Conservation (phyloP, 2,888 invertebrate genomes). For the Melinaea menophilus region DNA sequence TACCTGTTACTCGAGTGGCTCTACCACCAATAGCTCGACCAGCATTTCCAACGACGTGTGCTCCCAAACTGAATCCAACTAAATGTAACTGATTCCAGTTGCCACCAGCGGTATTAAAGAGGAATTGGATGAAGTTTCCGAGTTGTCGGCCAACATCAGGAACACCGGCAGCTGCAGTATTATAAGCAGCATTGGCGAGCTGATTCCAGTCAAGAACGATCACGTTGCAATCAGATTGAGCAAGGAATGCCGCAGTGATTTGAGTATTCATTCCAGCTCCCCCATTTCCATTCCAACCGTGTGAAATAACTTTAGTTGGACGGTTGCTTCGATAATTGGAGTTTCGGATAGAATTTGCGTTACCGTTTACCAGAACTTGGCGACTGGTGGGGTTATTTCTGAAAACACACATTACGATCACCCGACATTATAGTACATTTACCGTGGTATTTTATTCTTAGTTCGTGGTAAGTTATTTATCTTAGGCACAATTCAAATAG, state of each 20-base stretch:
- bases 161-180: constrained; percentile 42
- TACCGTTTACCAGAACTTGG: constrained; percentile 41
- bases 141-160: constrained; percentile 50
- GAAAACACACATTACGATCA: background rate
- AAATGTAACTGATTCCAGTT: constrained; percentile 60
- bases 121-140: constrained; percentile 55
- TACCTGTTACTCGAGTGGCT: constrained; percentile 55
- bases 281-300: constrained; percentile 49
- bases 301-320: constrained; percentile 45
- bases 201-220: constrained; percentile 58
- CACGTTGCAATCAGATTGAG: constrained; percentile 43
- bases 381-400: constrained; percentile 42
- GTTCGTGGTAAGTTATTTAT: too few species aligned
- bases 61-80: constrained; percentile 65
- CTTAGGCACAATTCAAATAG: too few species aligned
- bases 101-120: constrained; percentile 52
- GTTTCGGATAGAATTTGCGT: constrained; percentile 40
- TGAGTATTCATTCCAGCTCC: constrained; percentile 38
- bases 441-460: too few species aligned
- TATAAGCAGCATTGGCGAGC: constrained; percentile 43
- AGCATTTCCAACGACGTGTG: constrained; percentile 59
- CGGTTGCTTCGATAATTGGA: constrained; percentile 43
- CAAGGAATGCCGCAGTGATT: constrained; percentile 46
- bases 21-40: constrained; percentile 47
- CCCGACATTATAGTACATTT: too few species aligned